phyloP scores from a whole-genome alignment of 2,797 vertebrate species.

The Eulemur albifrons region DNA sequence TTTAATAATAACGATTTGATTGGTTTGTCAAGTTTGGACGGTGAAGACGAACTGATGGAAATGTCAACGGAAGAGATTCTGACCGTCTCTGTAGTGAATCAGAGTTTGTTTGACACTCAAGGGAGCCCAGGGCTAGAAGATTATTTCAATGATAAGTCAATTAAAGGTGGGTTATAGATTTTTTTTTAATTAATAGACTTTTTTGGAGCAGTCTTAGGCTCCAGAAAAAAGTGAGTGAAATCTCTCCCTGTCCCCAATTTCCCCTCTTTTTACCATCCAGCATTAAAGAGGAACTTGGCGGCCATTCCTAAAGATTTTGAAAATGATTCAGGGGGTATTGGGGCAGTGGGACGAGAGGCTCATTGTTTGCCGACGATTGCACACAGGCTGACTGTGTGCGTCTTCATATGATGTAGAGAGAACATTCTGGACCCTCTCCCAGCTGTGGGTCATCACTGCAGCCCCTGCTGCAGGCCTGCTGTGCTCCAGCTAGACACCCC shows the following conservation, averaged over 20 bases:
- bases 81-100: constrained; percentile 97
- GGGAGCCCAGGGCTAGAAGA: constrained; percentile 97
- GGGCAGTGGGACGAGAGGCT: too few relatives aligned
- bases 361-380: neutral
- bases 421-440: neutral
- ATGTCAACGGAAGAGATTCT: constrained; percentile 98
- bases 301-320: neutral
- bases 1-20: constrained; percentile 99
- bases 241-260: neutral
- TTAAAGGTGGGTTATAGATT: constrained; percentile 88
- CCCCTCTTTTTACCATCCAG: neutral
- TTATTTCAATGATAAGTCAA: constrained; percentile 96
- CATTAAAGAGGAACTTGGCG: neutral
- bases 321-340: neutral
- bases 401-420: neutral
- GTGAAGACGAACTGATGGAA: constrained; percentile 98
- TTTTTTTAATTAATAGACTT: neutral
- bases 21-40: constrained; percentile 95
- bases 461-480: neutral
- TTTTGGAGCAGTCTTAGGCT: neutral
- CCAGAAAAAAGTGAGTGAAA: neutral
- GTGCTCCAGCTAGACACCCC: neutral
- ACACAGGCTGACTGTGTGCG: too few relatives aligned
- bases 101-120: constrained; percentile 98
- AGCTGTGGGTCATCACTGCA: neutral